Evolutionary conservation across 1,140 invertebrate species (phyloP).

Genomic region (Drosophila mauritiana): DNA sequence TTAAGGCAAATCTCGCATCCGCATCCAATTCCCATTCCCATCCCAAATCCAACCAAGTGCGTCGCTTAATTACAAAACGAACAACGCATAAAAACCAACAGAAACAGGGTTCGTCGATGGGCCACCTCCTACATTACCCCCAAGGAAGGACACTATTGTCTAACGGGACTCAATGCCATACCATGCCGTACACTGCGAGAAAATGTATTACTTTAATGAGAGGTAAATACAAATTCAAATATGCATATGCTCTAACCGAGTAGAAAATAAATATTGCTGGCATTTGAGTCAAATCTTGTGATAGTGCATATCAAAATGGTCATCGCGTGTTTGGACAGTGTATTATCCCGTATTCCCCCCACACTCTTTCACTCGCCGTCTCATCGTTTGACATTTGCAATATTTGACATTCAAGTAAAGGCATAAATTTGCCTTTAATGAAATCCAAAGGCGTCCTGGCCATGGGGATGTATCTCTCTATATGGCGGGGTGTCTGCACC

Average conservation of each 20-base stretch:
- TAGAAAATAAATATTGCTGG: no score
- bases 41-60: conserved; percentile 70
- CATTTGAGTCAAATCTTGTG: no score
- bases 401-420: conserved; percentile 82
- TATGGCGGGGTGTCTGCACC: conserved; percentile 22
- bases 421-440: conserved; percentile 83
- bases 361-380: conserved; percentile 1
- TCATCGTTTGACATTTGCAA: conserved; percentile 75
- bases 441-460: conserved; percentile 58
- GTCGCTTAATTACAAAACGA: conserved; percentile 84
- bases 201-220: background rate
- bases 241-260: no score
- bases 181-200: conserved; percentile 3
- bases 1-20: conserved; percentile 22
- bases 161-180: conserved; percentile 18
- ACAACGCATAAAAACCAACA: conserved; percentile 80
- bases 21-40: conserved; percentile 5
- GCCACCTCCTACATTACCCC: conserved; percentile 10
- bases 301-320: no score
- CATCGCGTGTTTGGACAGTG: conserved; percentile 1
- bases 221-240: no score
- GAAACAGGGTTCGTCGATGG: conserved; percentile 47
- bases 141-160: conserved; percentile 48
- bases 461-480: conserved; percentile 11
- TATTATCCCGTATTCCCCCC: background rate